Evolutionary conservation across 2,888 invertebrate genomes (phyloP), one percentile per base, ranked within the genome.

Genomic region (Stomorhina lunata): DNA sequence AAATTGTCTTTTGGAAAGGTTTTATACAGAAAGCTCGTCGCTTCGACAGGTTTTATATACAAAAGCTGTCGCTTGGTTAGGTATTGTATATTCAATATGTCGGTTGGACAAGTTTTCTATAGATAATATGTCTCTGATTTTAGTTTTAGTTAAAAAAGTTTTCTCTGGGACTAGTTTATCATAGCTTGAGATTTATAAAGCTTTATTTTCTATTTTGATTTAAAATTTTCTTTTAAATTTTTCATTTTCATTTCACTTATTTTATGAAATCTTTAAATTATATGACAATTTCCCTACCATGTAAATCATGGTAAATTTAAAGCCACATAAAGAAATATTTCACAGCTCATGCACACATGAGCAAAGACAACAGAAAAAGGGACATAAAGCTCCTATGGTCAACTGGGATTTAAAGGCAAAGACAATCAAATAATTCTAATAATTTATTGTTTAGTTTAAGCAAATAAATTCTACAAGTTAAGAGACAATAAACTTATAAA

Each of bases 401-500:
- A 68, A 59, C 32, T 73, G 79, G 79, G 79, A 80, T 43, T 73
- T 66, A 15, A 63, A 73, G 32, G 66, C 50, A 80, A 73, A 73
- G 72, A 73, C 79, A 80, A 72, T 73, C 79, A 73, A 66, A 80
- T 80, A 73, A 73, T 80, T 80, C 79, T 61, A 80, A 80, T 80
- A 80, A 80, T 80, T 80, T 80, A 80, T 80, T 66, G 50, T 73
- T 80, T 10, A 43, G 48, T 66, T 50, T 29, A 34, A 80, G 50
- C 79, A 73, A 50, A 80, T 80, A 80, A 80, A 80, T 80, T 73
- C 29, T 34, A 72, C 25, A 77, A 77, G 29, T 59, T 72, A 59
- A 53, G 57, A 72, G 65, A 77, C 68, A 50, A 37, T 1, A 17
- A 6, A 57, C 45, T 25, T 27, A 40, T 6, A 59, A 10, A 37